Evolutionary conservation across 1,140 invertebrate species (phyloP), one percentile per base, ranked within the genome.

Genomic region (Musca domestica): DNA sequence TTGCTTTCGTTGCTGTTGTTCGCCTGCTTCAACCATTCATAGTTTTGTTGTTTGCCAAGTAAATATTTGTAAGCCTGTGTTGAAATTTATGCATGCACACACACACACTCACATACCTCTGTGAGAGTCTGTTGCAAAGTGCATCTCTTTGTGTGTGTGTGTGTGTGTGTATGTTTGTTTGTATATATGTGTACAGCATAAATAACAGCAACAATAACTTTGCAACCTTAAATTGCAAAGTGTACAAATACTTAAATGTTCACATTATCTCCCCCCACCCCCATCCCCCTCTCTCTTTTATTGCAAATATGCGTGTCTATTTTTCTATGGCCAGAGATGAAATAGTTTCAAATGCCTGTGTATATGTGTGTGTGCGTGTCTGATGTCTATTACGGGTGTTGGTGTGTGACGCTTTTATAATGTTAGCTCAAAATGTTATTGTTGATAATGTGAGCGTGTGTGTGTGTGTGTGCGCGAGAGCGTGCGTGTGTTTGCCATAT

Each of bases 131-230:
- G 2, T 41, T 30, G 27, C 2, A 41, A 5, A 41, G 34, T 41
- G 34, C 34, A 41, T 41, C 34, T 56, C 12, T 23, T 3, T 54
- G 14, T 54, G 7, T 25, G 52, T 1, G 23, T 22, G 17, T 52
- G n/a, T 27, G 30, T 34, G 15, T 58, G 15, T 63, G 19, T 20
- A 5, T 41, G 58, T 63, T 14, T 63, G 17, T 63, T 20, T n/a
- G 27, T 63, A 30, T 41, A 23, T 34, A 34, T 41, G 61, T 64
- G 27, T n/a, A 9, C 54, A 58, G n/a, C 27, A 61, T 61, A 61
- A 61, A 61, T 61, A 61, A 17, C 34, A 41, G 34, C 22, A 64
- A 64, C 41, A 64, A 64, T 64, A 64, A 48, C 41, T 52, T n/a
- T 52, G 34, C 27, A 61, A 61, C 56, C 56, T 61, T 61, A 61